Percentiles rank a stretch among this genome's conserved stretches.
Evolutionary conservation across 2,113 vertebrate genomes (phyloP).

Genomic region (Nycticryphes semicollaris): DNA sequence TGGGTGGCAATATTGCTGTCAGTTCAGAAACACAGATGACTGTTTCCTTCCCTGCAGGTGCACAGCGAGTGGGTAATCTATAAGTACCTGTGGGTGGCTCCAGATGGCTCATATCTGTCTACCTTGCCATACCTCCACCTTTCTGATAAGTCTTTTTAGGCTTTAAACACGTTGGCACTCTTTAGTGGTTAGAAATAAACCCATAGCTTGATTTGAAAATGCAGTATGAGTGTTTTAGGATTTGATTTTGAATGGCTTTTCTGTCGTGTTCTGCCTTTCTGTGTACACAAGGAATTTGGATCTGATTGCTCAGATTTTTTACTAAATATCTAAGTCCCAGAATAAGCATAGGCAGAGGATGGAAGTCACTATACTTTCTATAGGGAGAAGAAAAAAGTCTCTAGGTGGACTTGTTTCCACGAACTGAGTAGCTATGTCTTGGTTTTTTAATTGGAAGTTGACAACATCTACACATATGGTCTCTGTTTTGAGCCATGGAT

Average conservation of each 20-base stretch:
- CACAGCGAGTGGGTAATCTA: not conserved
- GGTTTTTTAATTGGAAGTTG: not conserved
- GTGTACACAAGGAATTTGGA: not conserved
- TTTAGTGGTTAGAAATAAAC: not conserved
- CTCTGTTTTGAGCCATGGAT: not conserved
- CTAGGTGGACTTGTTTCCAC: not conserved
- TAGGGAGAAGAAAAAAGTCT: not conserved
- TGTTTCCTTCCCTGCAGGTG: slow-evolving; percentile 27
- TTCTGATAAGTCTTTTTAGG: not conserved
- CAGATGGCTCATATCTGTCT: not conserved
- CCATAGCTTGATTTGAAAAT: not conserved
- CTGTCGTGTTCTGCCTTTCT: not conserved
- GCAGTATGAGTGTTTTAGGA: not conserved
- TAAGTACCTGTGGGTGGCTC: slow-evolving; percentile 4
- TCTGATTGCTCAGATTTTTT: not conserved
- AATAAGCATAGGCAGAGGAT: not conserved
- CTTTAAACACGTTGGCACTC: not conserved
- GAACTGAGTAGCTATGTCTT: not conserved
- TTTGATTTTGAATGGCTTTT: not conserved
- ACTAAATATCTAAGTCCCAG: not conserved
- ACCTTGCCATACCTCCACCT: not conserved
- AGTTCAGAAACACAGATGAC: not conserved
- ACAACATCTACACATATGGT: not conserved
- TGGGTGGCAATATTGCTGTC: slow-evolving; percentile 16
- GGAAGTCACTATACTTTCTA: not conserved